phyloP scores from a whole-genome alignment of 64 coral and sea anemone genomes.

The Platygyra sinensis region DNA sequence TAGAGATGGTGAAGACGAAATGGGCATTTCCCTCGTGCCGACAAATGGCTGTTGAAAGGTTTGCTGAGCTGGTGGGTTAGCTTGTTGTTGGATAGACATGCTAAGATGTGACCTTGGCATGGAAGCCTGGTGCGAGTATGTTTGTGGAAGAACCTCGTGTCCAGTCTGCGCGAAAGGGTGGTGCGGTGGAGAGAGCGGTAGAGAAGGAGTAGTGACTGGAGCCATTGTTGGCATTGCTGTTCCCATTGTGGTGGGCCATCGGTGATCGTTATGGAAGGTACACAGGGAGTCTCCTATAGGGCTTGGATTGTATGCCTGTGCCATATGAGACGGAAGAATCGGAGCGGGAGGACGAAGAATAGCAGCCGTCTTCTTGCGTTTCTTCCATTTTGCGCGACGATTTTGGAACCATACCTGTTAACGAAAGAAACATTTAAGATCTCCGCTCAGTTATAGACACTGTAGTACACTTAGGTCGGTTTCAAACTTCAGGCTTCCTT shows the following conservation, averaged over 20 bases:
- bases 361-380: slow-evolving; percentile 96
- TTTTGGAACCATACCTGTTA: slow-evolving; percentile 99
- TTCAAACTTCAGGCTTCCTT: not conserved
- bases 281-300: slow-evolving; percentile 90
- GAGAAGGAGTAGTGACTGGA: slow-evolving; percentile 78
- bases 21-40: slow-evolving; percentile 89
- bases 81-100: slow-evolving; percentile 90
- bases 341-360: slow-evolving; percentile 95
- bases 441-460: not conserved
- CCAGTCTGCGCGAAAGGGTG: slow-evolving; percentile 91
- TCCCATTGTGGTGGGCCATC: slow-evolving; percentile 92
- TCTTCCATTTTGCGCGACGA: slow-evolving; percentile 99
- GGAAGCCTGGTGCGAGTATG: slow-evolving; percentile 87
- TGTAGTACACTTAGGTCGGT: not conserved
- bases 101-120: slow-evolving; percentile 85
- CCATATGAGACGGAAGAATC: slow-evolving; percentile 94
- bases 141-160: slow-evolving; percentile 90
- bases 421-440: slow-evolving; percentile 4
- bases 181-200: slow-evolving; percentile 84
- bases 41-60: slow-evolving; percentile 82
- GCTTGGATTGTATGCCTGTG: slow-evolving; percentile 92
- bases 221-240: slow-evolving; percentile 97
- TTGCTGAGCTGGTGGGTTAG: slow-evolving; percentile 74
- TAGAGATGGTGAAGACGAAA: slow-evolving; percentile 96
- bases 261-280: slow-evolving; percentile 97